phyloP scores from a whole-genome alignment of 2,113 vertebrate genomes.

The Pseudopodoces humilis region DNA sequence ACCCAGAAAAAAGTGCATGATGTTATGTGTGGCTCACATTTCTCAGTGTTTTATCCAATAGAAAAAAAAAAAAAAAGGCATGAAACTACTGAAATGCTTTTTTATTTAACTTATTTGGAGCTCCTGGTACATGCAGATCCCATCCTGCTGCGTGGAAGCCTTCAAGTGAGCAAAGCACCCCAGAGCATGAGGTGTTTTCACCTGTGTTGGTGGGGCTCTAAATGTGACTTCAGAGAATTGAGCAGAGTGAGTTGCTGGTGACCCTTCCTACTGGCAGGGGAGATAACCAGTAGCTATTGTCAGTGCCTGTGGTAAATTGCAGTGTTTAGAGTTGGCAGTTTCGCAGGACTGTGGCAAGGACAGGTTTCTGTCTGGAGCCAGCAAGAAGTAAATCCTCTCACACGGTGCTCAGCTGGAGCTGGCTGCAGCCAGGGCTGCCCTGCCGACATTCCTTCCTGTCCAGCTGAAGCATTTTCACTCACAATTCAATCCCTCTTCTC shows the following conservation, averaged over 20 bases:
- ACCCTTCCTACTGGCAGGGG: not conserved
- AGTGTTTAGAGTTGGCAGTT: not conserved
- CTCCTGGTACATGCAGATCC: not conserved
- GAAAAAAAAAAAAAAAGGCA: not conserved
- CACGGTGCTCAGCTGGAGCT: not conserved
- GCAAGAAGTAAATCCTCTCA: not conserved
- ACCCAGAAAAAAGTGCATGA: accelerated
- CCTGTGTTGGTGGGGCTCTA: not conserved
- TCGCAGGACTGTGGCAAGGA: not conserved
- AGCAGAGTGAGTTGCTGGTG: not conserved
- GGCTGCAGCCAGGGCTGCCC: not conserved
- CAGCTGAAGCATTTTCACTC: not conserved
- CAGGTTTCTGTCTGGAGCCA: not conserved
- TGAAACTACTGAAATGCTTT: not conserved
- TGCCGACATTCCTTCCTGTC: not conserved
- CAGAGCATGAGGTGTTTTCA: not conserved
- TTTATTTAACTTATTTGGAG: not conserved
- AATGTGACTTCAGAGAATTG: accelerated
- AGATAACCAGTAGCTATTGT: not conserved
- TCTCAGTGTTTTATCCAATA: not conserved
- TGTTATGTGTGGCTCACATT: not conserved
- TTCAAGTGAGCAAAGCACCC: not conserved
- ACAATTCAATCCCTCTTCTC: not conserved
- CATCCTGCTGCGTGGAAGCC: accelerated
- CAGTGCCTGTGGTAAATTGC: not conserved